phyloP scores from a whole-genome alignment of 2,888 invertebrate genomes.

The Drosophila robusta region DNA sequence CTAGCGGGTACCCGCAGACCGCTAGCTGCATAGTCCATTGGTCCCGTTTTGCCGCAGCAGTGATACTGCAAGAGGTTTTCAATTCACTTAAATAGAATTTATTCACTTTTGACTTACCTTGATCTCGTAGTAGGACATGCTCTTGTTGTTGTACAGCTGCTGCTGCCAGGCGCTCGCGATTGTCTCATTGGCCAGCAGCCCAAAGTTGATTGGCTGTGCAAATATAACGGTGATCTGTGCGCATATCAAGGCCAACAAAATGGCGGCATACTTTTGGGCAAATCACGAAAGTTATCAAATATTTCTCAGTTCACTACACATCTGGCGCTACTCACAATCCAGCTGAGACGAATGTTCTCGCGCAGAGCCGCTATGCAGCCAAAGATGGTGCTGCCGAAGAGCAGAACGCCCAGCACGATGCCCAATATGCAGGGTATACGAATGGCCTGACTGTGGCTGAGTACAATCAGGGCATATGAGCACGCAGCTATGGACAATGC shows the following conservation, averaged over 20 bases:
- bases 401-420: slow-evolving; percentile 65
- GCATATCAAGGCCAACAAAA: slow-evolving; percentile 63
- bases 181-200: slow-evolving; percentile 70
- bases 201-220: slow-evolving; percentile 71
- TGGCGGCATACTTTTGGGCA: slow-evolving; percentile 63
- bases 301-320: background rate
- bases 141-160: slow-evolving; percentile 49
- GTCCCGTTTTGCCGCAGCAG: slow-evolving; percentile 77
- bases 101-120: slow-evolving; percentile 57
- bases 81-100: background rate
- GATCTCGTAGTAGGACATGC: slow-evolving; percentile 75
- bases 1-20: slow-evolving; percentile 66
- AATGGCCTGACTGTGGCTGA: slow-evolving; percentile 64
- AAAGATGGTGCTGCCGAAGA: slow-evolving; percentile 71
- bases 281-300: background rate
- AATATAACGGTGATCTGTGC: slow-evolving; percentile 78
- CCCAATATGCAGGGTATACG: slow-evolving; percentile 78
- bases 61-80: slow-evolving; percentile 47
- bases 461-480: slow-evolving; percentile 67
- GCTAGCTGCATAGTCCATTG: slow-evolving; percentile 63
- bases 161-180: slow-evolving; percentile 71
- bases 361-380: slow-evolving; percentile 70
- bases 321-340: slow-evolving; percentile 68
- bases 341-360: slow-evolving; percentile 66
- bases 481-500: slow-evolving; percentile 71